phyloP scores from a whole-genome alignment of 1,140 invertebrate genomes.

The Eurosta solidaginis region DNA sequence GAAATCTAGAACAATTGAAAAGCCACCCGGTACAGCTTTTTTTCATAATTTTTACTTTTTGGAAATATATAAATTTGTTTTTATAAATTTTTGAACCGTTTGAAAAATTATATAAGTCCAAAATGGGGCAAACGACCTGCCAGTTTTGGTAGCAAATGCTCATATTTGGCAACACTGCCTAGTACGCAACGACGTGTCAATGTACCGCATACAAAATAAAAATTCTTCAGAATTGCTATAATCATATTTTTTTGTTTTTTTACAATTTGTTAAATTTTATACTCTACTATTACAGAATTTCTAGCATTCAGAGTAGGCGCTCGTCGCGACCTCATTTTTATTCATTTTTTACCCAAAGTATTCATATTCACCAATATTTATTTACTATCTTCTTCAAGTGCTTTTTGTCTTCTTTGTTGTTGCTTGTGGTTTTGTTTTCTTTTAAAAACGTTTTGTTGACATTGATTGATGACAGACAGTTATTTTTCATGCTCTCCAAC shows the following conservation, averaged over 20 bases:
- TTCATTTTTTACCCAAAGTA: background rate
- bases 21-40: too few relatives aligned
- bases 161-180: too few relatives aligned
- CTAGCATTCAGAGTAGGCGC: background rate
- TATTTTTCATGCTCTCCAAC: slow-evolving; percentile 9
- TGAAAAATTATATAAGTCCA: too few relatives aligned
- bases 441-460: slow-evolving; percentile 15
- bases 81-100: too few relatives aligned
- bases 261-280: background rate
- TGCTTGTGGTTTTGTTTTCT: background rate
- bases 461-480: slow-evolving; percentile 10
- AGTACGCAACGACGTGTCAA: too few relatives aligned
- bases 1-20: too few relatives aligned
- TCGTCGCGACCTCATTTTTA: background rate
- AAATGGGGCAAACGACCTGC: too few relatives aligned
- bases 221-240: background rate
- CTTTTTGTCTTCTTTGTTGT: background rate
- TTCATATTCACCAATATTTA: background rate
- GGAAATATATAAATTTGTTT: too few relatives aligned
- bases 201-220: background rate
- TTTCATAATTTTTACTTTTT: too few relatives aligned
- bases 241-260: background rate
- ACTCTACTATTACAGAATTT: background rate
- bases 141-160: too few relatives aligned
- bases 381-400: background rate